Percentiles rank a stretch among this genome's conserved stretches.
These are phyloP conservation scores for Dicentrarchus labrax DNA, from an alignment of 2,113 vertebrate species.

Conservation along the genomic window DNA sequence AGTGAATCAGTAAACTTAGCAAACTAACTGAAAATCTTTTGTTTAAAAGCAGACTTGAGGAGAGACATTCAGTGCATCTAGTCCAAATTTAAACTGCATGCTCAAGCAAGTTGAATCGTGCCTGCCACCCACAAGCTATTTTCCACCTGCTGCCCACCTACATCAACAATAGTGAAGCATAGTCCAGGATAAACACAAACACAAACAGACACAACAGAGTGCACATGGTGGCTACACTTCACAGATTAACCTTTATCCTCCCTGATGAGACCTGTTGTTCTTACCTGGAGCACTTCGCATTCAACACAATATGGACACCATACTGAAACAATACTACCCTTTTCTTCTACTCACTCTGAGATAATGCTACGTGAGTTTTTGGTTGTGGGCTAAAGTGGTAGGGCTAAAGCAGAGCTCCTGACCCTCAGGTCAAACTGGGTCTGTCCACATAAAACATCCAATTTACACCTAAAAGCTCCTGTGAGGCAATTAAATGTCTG, in stretches of 20 bases:
- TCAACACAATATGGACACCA: conserved; percentile 46
- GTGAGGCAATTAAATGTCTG: background rate
- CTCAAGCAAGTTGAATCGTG: conserved; percentile 69
- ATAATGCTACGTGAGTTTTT: conserved; percentile 1
- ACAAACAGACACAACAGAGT: conserved; percentile 72
- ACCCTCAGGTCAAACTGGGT: conserved; percentile 20
- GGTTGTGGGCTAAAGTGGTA: background rate
- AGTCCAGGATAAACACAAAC: conserved; percentile 73
- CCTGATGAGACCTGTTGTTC: conserved; percentile 60
- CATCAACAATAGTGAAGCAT: conserved; percentile 75
- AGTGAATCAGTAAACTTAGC: background rate
- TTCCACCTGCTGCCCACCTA: conserved; percentile 81
- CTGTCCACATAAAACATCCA: conserved; percentile 6
- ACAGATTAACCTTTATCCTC: conserved; percentile 72
- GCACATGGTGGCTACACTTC: conserved; percentile 68
- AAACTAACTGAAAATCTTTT: background rate
- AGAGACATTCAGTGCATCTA: conserved; percentile 15
- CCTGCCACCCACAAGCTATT: conserved; percentile 75
- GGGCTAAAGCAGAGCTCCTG: conserved; percentile 4
- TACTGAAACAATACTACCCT: conserved; percentile 42
- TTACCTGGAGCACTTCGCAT: conserved; percentile 45
- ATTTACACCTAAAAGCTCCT: conserved; percentile 21
- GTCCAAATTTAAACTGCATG: conserved; percentile 54
- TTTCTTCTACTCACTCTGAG: conserved; percentile 24
- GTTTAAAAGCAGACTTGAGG: conserved; percentile 1